Conservation (phyloP, 1,140 invertebrate species). For the Drosophila quadrilineata region DNA sequence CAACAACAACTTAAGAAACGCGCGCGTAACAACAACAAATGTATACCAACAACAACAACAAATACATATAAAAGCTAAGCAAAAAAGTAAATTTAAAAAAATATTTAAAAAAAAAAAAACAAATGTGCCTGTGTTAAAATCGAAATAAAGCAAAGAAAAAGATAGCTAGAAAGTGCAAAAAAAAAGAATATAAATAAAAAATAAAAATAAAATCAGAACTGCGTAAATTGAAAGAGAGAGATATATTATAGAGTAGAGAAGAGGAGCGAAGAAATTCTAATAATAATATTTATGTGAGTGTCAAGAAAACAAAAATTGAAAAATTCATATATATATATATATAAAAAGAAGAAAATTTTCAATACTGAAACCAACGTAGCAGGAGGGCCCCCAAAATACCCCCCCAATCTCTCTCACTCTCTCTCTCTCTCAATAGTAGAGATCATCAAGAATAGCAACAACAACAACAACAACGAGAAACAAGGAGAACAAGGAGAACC, state of each 20-base stretch:
- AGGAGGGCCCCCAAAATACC: no score
- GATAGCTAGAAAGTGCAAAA: conserved; percentile 24
- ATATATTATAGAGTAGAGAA: conserved; percentile 11
- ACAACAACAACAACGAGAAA: conserved; percentile 12
- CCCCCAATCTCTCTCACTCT: no score
- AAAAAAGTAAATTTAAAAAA: conserved; percentile 34
- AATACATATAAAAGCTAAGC: conserved; percentile 58
- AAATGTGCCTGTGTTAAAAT: conserved; percentile 79
- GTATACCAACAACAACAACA: conserved; percentile 64
- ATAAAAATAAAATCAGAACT: conserved; percentile 38
- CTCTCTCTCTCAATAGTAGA: no score
- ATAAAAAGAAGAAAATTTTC: conserved; percentile 4
- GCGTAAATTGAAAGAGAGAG: not conserved
- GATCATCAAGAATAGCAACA: conserved; percentile 10
- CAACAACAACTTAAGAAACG: no score
- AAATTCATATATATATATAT: no score
- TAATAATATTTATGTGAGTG: conserved; percentile 54
- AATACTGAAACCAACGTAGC: conserved; percentile 19
- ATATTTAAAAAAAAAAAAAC: conserved; percentile 55
- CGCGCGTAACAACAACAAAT: conserved; percentile 49
- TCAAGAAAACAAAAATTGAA: conserved; percentile 33
- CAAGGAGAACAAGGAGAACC: no score
- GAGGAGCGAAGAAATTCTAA: conserved; percentile 9
- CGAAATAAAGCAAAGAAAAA: conserved; percentile 35
- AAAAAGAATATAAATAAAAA: conserved; percentile 14